Evolutionary conservation across 64 coral and sea anemone species (phyloP).

Genomic region (Platygyra sinensis): DNA sequence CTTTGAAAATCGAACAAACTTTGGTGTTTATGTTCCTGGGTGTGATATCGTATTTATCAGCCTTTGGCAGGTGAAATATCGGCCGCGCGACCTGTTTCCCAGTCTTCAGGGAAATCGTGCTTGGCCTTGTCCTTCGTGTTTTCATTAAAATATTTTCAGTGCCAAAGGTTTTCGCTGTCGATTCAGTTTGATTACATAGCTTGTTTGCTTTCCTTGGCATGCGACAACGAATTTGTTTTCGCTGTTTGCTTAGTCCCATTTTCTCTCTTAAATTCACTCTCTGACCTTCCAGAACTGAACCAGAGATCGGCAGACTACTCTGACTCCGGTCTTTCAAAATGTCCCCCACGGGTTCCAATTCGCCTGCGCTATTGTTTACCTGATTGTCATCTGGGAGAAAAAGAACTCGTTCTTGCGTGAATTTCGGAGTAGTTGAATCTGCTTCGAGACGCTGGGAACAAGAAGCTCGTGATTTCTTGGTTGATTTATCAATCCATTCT

Average conservation of each 20-base stretch:
- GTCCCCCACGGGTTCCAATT: not conserved
- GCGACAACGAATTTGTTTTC: not conserved
- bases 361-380: not conserved
- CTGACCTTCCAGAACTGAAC: constrained; percentile 19
- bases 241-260: not conserved
- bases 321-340: not conserved
- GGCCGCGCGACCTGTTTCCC: not conserved
- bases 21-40: not conserved
- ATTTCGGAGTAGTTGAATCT: not conserved
- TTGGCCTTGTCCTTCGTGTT: not conserved
- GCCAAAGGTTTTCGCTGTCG: not conserved
- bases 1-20: constrained; percentile 5
- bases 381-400: not conserved
- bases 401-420: not conserved
- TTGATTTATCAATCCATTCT: not conserved
- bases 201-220: not conserved
- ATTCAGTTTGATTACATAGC: not conserved
- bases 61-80: constrained; percentile 26
- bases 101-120: not conserved
- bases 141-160: not conserved
- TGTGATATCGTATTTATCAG: constrained; percentile 43
- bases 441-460: not conserved
- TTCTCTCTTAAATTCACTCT: constrained; percentile 5
- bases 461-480: not conserved
- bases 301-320: not conserved